These are phyloP conservation scores for Neoseiulus cucumeris DNA, from an alignment of 1,140 invertebrate genomes.

Conservation along the genomic window DNA sequence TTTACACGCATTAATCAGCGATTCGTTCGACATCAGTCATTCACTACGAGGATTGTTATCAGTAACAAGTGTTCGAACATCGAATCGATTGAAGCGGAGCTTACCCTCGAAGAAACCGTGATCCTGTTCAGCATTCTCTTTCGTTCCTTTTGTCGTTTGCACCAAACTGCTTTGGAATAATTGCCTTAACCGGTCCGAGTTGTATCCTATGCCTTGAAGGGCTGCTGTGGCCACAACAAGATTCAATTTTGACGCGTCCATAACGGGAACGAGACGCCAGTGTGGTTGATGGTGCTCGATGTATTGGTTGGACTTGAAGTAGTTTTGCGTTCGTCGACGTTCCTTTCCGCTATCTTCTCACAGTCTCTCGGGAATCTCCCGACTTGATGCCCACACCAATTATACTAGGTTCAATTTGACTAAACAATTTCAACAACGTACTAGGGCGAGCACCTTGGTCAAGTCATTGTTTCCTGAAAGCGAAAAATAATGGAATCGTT, in stretches of 20 bases:
- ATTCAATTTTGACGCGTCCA: not conserved
- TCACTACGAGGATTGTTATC: too few species aligned
- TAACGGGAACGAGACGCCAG: not conserved
- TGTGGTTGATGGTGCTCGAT: not conserved
- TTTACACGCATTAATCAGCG: too few species aligned
- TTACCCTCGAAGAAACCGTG: not conserved
- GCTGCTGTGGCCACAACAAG: not conserved
- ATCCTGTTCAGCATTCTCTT: not conserved
- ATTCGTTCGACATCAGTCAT: too few species aligned
- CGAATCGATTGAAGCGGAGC: too few species aligned
- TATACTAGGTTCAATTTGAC: constrained; percentile 5
- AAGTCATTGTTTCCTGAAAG: not conserved
- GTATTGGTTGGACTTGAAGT: not conserved
- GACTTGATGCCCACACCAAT: not conserved
- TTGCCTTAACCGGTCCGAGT: not conserved
- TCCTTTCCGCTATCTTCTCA: not conserved
- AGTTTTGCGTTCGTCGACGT: not conserved
- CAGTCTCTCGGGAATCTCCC: not conserved
- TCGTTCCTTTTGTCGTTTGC: not conserved
- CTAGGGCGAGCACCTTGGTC: not conserved
- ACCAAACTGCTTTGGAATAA: not conserved
- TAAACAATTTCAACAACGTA: not conserved
- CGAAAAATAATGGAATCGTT: too few species aligned
- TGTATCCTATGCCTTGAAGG: not conserved
- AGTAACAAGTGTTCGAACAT: too few species aligned